Evolutionary conservation across 2,797 vertebrate genomes (phyloP).

Genomic region (Morelia viridis): DNA sequence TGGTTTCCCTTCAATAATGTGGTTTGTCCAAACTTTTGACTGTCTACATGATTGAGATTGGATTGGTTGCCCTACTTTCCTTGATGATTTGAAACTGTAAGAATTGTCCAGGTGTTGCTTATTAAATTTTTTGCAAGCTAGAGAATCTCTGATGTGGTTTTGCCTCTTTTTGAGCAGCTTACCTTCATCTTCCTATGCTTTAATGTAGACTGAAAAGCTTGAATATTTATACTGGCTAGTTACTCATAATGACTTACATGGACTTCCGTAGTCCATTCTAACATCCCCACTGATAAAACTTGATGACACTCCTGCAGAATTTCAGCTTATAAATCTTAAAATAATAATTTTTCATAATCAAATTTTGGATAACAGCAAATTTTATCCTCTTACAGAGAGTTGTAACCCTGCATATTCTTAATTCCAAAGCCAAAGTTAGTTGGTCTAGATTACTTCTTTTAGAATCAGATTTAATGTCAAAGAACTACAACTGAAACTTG

Average conservation of each 20-base stretch:
- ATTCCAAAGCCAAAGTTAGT: background rate
- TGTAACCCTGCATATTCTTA: background rate
- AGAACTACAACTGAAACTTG: background rate
- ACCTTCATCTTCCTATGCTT: constrained; percentile 38
- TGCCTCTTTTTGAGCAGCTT: constrained; percentile 37
- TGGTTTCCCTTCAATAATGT: constrained; percentile 73
- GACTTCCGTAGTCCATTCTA: rapidly evolving
- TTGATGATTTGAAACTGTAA: constrained; percentile 81
- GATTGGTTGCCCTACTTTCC: constrained; percentile 72
- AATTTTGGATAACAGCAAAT: constrained; percentile 9
- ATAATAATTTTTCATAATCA: background rate
- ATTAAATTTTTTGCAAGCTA: constrained; percentile 84
- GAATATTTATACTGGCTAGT: background rate
- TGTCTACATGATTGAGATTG: constrained; percentile 75
- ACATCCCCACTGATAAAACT: background rate
- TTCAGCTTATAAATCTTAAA: constrained; percentile 23
- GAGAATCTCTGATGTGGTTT: constrained; percentile 51
- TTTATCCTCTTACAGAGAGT: background rate
- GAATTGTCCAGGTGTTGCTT: constrained; percentile 83
- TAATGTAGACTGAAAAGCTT: background rate
- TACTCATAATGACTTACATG: background rate
- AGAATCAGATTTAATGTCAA: background rate
- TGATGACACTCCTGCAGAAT: background rate
- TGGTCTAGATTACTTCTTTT: background rate
- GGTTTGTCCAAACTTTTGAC: constrained; percentile 75